Evolutionary conservation across 2,888 invertebrate genomes (phyloP).

Genomic region (Nowickia ferox): DNA sequence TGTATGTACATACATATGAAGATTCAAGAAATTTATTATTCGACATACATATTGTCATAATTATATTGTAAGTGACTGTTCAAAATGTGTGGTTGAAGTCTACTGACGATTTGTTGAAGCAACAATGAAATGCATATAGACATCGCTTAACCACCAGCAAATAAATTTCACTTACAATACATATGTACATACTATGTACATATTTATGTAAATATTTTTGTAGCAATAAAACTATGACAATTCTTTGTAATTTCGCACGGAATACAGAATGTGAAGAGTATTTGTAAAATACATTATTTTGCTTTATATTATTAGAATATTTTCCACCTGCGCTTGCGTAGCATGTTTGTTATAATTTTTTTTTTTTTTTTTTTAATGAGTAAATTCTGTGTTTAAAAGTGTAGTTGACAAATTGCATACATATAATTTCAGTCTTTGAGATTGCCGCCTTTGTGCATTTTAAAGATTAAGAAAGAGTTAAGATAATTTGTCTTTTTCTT

Average conservation of each 20-base stretch:
- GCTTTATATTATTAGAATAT: constrained; percentile 2
- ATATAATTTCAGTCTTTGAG: constrained; percentile 79
- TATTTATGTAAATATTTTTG: background rate
- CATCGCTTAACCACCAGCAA: too few relatives aligned
- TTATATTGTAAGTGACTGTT: too few relatives aligned
- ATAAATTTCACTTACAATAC: too few relatives aligned
- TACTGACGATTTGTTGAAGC: too few relatives aligned
- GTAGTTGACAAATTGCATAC: constrained; percentile 71
- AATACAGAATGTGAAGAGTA: background rate
- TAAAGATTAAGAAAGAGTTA: constrained; percentile 51
- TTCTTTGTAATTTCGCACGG: background rate
- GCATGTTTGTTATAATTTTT: background rate
- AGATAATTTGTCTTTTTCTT: constrained; percentile 15
- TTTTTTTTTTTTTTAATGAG: background rate
- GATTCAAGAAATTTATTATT: too few relatives aligned
- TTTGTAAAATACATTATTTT: constrained; percentile 38
- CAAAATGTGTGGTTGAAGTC: too few relatives aligned
- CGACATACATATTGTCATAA: too few relatives aligned
- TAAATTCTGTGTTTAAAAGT: constrained; percentile 51
- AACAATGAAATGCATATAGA: too few relatives aligned
- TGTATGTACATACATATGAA: too few relatives aligned
- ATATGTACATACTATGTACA: too few relatives aligned
- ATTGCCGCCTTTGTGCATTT: constrained; percentile 82
- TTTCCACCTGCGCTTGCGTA: constrained; percentile 6
- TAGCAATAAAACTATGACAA: background rate